A percentile compares a stretch with the other conserved stretches of the same genome.
Evolutionary conservation across 2,888 invertebrate genomes (phyloP).

Genomic region (Enchytraeus crypticus): DNA sequence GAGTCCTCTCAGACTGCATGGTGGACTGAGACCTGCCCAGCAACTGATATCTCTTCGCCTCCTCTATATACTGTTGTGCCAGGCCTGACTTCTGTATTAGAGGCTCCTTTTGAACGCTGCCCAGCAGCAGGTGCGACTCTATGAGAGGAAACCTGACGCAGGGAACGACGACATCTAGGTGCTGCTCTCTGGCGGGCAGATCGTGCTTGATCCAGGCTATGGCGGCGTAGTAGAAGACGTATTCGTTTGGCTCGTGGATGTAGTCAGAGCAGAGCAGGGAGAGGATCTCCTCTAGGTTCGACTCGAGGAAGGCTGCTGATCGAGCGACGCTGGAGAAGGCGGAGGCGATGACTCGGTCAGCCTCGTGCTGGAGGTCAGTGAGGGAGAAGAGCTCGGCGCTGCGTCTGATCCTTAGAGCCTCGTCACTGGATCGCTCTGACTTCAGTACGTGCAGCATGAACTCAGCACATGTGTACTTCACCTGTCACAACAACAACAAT

Average conservation of each 20-base stretch:
- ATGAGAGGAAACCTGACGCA: constrained; percentile 17
- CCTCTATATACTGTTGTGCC: constrained; percentile 11
- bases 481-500: constrained; percentile 5
- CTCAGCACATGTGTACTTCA: constrained; percentile 14
- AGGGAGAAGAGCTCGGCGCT: constrained; percentile 16
- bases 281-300: constrained; percentile 3
- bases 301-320: constrained; percentile 13
- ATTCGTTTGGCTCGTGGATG: constrained; percentile 12
- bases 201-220: constrained; percentile 16
- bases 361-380: constrained; percentile 14
- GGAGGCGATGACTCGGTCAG: constrained; percentile 10
- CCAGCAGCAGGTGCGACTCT: constrained; percentile 5
- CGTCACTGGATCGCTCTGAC: constrained; percentile 8
- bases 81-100: constrained; percentile 7
- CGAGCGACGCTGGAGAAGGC: constrained; percentile 10
- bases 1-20: constrained; percentile 13
- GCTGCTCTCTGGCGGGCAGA: background rate
- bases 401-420: constrained; percentile 15
- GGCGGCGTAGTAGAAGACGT: constrained; percentile 17
- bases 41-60: constrained; percentile 21
- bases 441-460: constrained; percentile 16
- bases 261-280: constrained; percentile 11
- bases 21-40: constrained; percentile 9
- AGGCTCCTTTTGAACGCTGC: background rate
- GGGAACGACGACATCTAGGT: constrained; percentile 11